Base-by-base conservation (phyloP, 35 echinoderm and acorn worm species). In the Apostichopus japonicus region DNA sequence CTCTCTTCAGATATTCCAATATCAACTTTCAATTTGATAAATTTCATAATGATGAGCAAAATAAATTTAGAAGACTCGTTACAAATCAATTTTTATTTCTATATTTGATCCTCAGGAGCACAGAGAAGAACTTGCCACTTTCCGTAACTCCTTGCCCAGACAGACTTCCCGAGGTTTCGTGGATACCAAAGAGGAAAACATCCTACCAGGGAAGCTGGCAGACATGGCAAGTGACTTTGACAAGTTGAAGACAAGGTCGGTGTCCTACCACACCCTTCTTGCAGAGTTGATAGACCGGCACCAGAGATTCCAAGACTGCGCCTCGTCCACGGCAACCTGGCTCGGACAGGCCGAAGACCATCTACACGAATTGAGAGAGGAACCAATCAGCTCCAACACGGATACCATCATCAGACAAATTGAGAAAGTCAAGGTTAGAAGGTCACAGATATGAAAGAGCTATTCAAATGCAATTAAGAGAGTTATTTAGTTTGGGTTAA, bases 121-220 rank as follows among this genome's bases (percentile, higher is more conserved):
- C 77, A 75, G 93, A 54, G 93, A 99, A 88, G 92, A 94, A 13
- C 82, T 99, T 7, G 93, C 91, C 19, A 87, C 92, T 16, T 99
- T 99, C 97, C 91, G 97, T 17, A 95, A 87, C 92, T 95, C 63
- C 70, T 44, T 88, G 44, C 93, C 95, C 14, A 95, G 95, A 25
- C 92, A 94, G 44, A 93, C 96, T 53, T 92, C 80, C 72, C 78
- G 93, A 24, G 72, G 90, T 57, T 99, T 95, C 83, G 90, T 95
- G n/a, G 97, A 99, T 63, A 93, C 79, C 13, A 78, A 90, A 8
- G 95, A 96, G 79, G 77, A 87, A 13, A 94, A 99, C 90, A 25
- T 95, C 16, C 57, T 99, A 22, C 79, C 88, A 33, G 91, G 92
- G 5, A 87, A 90, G 53, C 89, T 99, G 23, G 90, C 87, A 0